Evolutionary conservation across 2,797 vertebrate genomes (phyloP), one percentile per base, ranked within the genome.

Genomic region (Iguana delicatissima): DNA sequence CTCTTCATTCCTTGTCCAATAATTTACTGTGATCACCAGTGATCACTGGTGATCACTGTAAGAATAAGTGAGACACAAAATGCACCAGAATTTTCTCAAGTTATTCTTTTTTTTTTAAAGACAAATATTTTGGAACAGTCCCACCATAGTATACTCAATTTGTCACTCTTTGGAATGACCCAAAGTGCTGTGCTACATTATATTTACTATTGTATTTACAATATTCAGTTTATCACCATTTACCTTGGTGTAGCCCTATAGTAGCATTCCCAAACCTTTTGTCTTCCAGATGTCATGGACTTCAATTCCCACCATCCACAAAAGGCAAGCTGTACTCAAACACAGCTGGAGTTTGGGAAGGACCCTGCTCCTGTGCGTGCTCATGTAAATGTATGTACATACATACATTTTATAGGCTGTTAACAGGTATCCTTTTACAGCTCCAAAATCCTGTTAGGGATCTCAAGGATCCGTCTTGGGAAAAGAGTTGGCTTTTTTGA

Each of bases 401-500:
- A 12, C n/a, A 74, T 24, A 46, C 42, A 46, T 29, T 81, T 57
- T 35, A 67, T 3, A 76, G 6, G 10, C 9, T 42, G 88, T 46
- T 59, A 83, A 84, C 85, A 93, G 91, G 94, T 90, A 79, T 87
- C 94, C 94, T 96, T 97, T 93, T 96, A 93, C 95, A 96, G 95
- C 87, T 90, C 89, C 85, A 93, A 91, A 92, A 89, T 84, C 84
- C 94, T 93, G 90, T 88, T 50, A 22, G 62, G 92, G 93, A 93
- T 93, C 85, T 92, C 93, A 89, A 92, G 90, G 94, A 86, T 94
- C 91, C 92, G 18, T 62, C 95, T 97, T 76, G 32, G 69, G 96
- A 96, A 97, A 96, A 97, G 95, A 96, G 96, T 93, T n/a, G 46
- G 20, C 74, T 80, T 80, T 91, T 87, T 72, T 77, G 38, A 29